Base-by-base conservation (phyloP, 2,888 invertebrate genomes). In the Pammene fasciana region DNA sequence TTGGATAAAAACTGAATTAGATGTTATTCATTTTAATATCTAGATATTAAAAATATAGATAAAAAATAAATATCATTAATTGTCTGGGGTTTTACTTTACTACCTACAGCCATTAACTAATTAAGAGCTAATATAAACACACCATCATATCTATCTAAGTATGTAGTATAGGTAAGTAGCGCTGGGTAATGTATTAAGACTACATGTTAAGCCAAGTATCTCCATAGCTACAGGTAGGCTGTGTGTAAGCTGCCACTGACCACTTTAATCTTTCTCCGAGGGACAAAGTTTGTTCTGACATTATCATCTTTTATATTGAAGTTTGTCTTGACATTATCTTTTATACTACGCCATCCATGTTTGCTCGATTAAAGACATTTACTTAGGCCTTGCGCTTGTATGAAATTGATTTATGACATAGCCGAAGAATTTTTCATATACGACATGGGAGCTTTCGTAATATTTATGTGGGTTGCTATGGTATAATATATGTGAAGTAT, bases 341-440 rank as follows among this genome's bases (percentile, higher is more conserved):
- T 83, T 80, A 80, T 82, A 80, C 78, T 78, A 74, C 75, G 75
- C 67, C 74, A 73, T 74, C 75, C 56, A 68, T 88, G 88, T 89
- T 88, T 89, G 83, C 76, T 80, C 83, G 78, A 79, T 81, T 80
- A 83, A 79, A 83, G 78, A 76, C 79, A 88, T 89, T 89, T 89
- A 83, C 81, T 87, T 86, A 87, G 89, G 89, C 74, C 77, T 72
- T 74, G 72, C 71, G 75, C 74, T 76, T 75, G 76, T 75, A 67
- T 50, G 72, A 83, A 82, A 86, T 87, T 86, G 88, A 89, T 90
- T 87, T 86, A 87, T 82, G 86, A 78, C 77, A 36, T 55, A 46
- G 46, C 65, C 65, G 52, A 60, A 60, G 65, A 70, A 70, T 70
- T 70, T 70, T 70, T 70, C 70, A 70, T 70, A 70, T 60, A 55